These are phyloP conservation scores for Cephalophus harveyi DNA, from an alignment of 2,113 vertebrate genomes.

Conservation along the genomic window DNA sequence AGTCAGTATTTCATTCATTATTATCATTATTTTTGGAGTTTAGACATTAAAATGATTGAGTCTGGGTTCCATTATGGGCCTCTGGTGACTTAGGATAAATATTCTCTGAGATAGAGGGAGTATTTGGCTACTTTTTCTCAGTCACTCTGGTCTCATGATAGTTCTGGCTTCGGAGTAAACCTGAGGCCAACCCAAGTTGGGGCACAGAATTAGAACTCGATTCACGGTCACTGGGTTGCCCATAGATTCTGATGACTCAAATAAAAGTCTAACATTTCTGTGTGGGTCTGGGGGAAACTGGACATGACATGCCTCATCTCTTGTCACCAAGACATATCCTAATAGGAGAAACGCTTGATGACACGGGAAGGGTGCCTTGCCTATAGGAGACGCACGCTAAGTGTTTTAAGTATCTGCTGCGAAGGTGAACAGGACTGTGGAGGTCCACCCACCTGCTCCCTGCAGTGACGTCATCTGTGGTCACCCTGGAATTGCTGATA, in stretches of 20 bases:
- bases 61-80: constrained; percentile 6
- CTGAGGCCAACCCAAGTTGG: background rate
- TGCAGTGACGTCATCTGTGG: background rate
- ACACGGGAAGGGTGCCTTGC: background rate
- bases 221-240: background rate
- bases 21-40: constrained; percentile 36
- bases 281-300: background rate
- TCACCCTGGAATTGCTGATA: background rate
- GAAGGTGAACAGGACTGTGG: background rate
- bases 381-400: background rate
- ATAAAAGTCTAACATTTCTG: background rate
- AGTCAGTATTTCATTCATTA: constrained; percentile 37
- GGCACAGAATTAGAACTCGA: background rate
- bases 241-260: background rate
- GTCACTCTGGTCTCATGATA: background rate
- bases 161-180: background rate
- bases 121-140: constrained; percentile 12
- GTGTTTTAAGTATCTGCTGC: background rate
- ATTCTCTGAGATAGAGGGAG: background rate
- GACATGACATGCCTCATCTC: background rate
- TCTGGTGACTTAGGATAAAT: constrained; percentile 27
- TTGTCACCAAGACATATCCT: background rate
- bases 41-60: background rate
- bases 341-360: background rate
- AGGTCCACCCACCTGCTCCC: background rate